These are phyloP conservation scores for Leucopternis melanops DNA, from an alignment of 2,113 vertebrate species.

Conservation along the genomic window DNA sequence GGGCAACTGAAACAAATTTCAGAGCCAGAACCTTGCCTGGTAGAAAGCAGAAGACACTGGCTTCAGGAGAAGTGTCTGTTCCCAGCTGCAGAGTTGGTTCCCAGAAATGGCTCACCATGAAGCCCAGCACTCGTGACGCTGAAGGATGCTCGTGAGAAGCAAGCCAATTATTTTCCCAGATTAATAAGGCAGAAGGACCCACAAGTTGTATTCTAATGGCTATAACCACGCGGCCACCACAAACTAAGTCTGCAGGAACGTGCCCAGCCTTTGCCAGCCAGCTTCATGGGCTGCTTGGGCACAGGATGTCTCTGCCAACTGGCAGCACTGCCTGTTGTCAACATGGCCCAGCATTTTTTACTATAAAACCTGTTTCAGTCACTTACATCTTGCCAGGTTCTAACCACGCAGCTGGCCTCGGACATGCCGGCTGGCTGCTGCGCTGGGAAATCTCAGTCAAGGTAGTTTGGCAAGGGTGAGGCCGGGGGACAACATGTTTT, in stretches of 20 bases:
- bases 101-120: background rate
- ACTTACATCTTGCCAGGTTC: background rate
- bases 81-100: background rate
- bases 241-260: background rate
- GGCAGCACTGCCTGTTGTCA: background rate
- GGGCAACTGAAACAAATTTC: background rate
- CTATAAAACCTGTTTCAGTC: background rate
- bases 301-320: background rate
- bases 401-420: background rate
- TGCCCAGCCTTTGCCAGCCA: background rate
- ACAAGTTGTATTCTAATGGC: background rate
- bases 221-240: background rate
- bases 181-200: background rate
- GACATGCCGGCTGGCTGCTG: background rate
- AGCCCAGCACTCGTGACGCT: background rate
- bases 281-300: background rate
- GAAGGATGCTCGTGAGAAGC: background rate
- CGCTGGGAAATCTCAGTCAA: accelerated
- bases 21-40: background rate
- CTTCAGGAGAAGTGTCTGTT: background rate
- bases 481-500: background rate
- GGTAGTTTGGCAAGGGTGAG: background rate
- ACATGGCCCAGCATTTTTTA: accelerated
- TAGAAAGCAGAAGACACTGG: background rate
- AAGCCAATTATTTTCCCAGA: background rate